Evolutionary conservation across 2,797 vertebrate species (phyloP), one percentile per base, ranked within the genome.

Genomic region (Oophaga sylvatica): DNA sequence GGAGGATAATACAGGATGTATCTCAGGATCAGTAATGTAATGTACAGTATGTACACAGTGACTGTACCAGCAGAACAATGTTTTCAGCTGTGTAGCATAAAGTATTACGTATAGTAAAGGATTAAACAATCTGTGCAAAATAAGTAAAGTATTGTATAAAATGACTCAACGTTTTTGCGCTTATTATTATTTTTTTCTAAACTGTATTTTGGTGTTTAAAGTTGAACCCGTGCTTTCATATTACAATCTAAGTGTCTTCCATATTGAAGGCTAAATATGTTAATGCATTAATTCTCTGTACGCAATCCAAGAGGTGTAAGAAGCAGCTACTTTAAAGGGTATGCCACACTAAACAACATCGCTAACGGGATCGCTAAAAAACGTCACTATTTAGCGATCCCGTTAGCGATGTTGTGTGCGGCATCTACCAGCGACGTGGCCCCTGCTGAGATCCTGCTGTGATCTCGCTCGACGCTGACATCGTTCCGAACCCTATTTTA

Each of bases 261-360:
- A 81, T 45, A 65, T 65, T 81, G n/a, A 19, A 65, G 19, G 67
- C 22, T 48, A 48, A 65, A 26, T 65, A 67, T 48, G 80, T 65
- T 81, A 80, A 80, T 80, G 22, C 57, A 80, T 35, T 80, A 81
- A 65, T 41, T 45, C 79, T 65, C 4, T 2, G 31, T 65, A 35
- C n/a, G 35, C 60, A 63, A 56, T 11, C 19, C 22, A 63, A 67
- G 45, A 85, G 73, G 31, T 84, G 60, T 22, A 57, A 79, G 48
- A 11, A 85, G 75, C 9, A 68, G 12, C 22, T 20, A 53, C 60
- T 79, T 56, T 87, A n/a, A n/a, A n/a, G n/a, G n/a, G n/a, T n/a
- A n/a, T n/a, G n/a, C n/a, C n/a, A n/a, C n/a, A n/a, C n/a, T n/a
- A n/a, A n/a, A n/a, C n/a, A n/a, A n/a, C n/a, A n/a, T n/a, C n/a